Evolutionary conservation across 2,113 vertebrate genomes (phyloP), one percentile per base, ranked within the genome.

Genomic region (Aepyceros melampus): DNA sequence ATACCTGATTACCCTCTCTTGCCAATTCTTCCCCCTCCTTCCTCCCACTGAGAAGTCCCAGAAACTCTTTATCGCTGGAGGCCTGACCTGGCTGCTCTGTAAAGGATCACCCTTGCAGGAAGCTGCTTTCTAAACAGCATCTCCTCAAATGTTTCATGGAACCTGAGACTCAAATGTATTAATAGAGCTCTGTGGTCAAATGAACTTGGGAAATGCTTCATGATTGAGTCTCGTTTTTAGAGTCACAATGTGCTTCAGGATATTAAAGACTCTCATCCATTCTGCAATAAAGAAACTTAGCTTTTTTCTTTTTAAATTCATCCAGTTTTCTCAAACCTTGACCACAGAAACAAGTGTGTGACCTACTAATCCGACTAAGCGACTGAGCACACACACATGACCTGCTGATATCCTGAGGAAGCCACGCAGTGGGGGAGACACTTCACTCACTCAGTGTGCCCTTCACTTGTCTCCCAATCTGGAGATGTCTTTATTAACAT

Each of bases 401-500:
- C 11, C 51, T 95, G 95, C 84, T 91, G 85, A 90, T 93, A 91
- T 88, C 11, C 74, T 5, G 2, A 94, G 49, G 36, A 93, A 89
- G 10, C 5, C n/a, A 84, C 13, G 40, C 25, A 84, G 36, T 91
- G 87, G 83, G 76, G 71, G 81, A 78, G 43, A 83, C 31, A 64
- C 43, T 90, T 95, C 91, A 93, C 51, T 79, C 96, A 89, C 82
- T 33, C 43, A 91, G 47, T 27, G 17, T 0, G 90, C 15, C 31
- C 23, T 71, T 96, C 56, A 74, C 55, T 71, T 27, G n/a, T 64
- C 23, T 83, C 49, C 47, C 17, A 83, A 8, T 96, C 86, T 97
- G n/a, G 56, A 94, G 51, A 93, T 91, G 4, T 25, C 82, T 95
- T 91, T 89, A 91, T 90, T 88, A 95, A 95, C 47, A 89, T 87